Percentiles rank a stretch among this genome's conserved stretches.
These are phyloP conservation scores for Leptocoma aspasia DNA, from an alignment of 2,113 vertebrate genomes.

Conservation along the genomic window DNA sequence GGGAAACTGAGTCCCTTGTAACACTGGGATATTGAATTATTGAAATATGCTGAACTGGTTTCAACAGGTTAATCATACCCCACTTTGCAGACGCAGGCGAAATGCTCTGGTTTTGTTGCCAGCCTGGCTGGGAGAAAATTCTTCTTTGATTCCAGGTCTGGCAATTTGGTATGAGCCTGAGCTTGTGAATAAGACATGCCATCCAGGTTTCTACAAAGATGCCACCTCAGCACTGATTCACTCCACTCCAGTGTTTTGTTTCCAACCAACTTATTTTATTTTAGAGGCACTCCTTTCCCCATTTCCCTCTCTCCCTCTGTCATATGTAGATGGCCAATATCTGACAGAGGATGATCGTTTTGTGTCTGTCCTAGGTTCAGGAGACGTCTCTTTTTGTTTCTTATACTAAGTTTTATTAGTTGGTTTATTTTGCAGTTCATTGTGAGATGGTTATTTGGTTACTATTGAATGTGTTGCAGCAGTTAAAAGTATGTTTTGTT, in stretches of 20 bases:
- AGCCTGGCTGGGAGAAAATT: not conserved
- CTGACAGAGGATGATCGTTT: not conserved
- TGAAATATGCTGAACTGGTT: not conserved
- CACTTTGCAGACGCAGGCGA: not conserved
- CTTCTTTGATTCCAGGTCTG: not conserved
- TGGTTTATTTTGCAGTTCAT: not conserved
- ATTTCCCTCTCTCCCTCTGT: not conserved
- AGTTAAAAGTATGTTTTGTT: not conserved
- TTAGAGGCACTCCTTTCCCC: not conserved
- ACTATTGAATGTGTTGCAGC: not conserved
- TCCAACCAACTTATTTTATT: not conserved
- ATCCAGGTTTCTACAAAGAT: slow-evolving; percentile 17
- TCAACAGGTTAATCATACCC: not conserved
- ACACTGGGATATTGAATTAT: not conserved
- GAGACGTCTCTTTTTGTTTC: not conserved
- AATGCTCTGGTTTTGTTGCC: not conserved
- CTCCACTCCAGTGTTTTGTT: not conserved
- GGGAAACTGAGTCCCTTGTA: not conserved
- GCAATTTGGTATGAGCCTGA: not conserved
- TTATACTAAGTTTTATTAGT: not conserved
- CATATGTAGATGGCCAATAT: not conserved
- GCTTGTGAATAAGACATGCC: not conserved
- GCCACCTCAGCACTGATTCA: slow-evolving; percentile 54
- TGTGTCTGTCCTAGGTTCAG: not conserved
- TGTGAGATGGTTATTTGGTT: not conserved